Conservation (phyloP, 2,113 vertebrate species). For the human region GRCh38 chrX:96858001-96858500, state of each 20-base stretch:
- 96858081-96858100: background rate
- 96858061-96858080: background rate
- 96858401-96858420: background rate
- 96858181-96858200: background rate
- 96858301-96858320: background rate
- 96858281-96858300: background rate
- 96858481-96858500: background rate
- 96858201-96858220: background rate
- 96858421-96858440: background rate
- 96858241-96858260: background rate
- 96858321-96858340: background rate
- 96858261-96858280: background rate
- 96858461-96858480: background rate
- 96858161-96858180: background rate
- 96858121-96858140: background rate
- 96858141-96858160: background rate
- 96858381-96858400: background rate
- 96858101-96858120: background rate
- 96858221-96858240: background rate
- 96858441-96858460: background rate
- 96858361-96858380: background rate
- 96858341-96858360: background rate
- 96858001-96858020: background rate
- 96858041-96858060: background rate
- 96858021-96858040: background rate